Percentiles rank a stretch among this genome's conserved stretches.
Evolutionary conservation across 2,113 vertebrate genomes (phyloP).

Genomic region (Ammospiza nelsoni): DNA sequence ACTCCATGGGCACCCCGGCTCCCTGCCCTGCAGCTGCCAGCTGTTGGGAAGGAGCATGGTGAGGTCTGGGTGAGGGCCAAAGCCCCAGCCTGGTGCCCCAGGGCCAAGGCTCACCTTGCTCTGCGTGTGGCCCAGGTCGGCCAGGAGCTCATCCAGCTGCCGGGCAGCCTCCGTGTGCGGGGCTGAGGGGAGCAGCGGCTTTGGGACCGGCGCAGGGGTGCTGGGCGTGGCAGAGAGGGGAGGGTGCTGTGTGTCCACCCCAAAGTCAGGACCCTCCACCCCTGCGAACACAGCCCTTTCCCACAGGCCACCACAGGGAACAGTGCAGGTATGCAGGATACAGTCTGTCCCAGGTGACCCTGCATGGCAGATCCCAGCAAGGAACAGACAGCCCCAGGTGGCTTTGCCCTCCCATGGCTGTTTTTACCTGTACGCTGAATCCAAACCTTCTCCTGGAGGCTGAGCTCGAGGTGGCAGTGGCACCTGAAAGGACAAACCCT

Average conservation of each 20-base stretch:
- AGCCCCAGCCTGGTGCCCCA: fast-evolving
- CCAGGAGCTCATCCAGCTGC: slow-evolving; percentile 77
- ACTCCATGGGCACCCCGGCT: neutral
- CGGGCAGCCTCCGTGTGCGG: slow-evolving; percentile 7
- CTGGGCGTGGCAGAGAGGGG: neutral
- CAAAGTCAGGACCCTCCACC: fast-evolving
- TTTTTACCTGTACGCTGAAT: slow-evolving; percentile 67
- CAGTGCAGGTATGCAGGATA: neutral
- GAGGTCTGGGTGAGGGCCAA: neutral
- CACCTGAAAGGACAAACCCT: slow-evolving; percentile 36
- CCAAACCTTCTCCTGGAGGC: neutral
- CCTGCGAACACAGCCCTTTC: neutral
- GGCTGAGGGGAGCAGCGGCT: neutral
- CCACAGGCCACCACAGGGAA: fast-evolving
- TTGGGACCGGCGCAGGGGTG: neutral
- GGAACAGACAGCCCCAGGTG: fast-evolving
- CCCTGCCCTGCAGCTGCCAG: neutral
- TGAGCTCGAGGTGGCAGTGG: neutral
- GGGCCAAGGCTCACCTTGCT: slow-evolving; percentile 45
- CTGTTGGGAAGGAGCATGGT: neutral
- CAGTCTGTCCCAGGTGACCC: fast-evolving
- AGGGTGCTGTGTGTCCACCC: neutral
- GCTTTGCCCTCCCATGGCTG: neutral
- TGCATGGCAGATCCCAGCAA: fast-evolving
- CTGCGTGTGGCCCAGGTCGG: slow-evolving; percentile 59